Conservation (phyloP, 2,888 invertebrate species). For the Furcula furcula region DNA sequence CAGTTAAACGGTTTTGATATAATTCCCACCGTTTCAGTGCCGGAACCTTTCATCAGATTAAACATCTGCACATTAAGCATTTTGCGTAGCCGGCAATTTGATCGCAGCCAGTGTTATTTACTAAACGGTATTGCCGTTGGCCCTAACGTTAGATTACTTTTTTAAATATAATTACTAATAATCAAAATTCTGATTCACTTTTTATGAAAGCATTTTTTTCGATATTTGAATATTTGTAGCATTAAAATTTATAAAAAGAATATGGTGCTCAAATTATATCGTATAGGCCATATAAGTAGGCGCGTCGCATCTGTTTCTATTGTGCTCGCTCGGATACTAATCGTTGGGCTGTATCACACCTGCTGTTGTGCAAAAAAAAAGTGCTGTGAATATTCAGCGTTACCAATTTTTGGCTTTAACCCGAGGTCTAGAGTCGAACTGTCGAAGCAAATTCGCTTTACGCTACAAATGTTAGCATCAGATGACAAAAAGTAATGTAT, state of each 20-base stretch:
- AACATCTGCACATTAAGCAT: constrained; percentile 73
- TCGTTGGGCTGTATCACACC: constrained; percentile 47
- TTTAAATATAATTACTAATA: constrained; percentile 46
- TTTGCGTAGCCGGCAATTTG: constrained; percentile 68
- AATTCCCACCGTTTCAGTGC: constrained; percentile 55
- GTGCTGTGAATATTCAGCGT: constrained; percentile 34
- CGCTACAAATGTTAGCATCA: too few species aligned
- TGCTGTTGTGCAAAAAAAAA: constrained; percentile 52
- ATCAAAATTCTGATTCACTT: constrained; percentile 41
- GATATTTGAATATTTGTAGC: constrained; percentile 8
- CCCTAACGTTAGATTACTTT: constrained; percentile 49
- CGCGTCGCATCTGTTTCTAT: constrained; percentile 39
- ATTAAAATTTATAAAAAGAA: constrained; percentile 13
- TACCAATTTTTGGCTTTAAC: too few species aligned
- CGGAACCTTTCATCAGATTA: constrained; percentile 70
- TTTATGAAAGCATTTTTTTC: constrained; percentile 14
- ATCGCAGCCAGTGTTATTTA: constrained; percentile 61
- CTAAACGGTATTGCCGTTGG: constrained; percentile 53
- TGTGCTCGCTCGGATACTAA: constrained; percentile 42
- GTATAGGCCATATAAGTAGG: constrained; percentile 21
- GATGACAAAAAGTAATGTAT: too few species aligned
- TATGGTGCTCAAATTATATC: constrained; percentile 18
- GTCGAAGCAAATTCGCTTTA: too few species aligned
- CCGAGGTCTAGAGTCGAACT: too few species aligned
- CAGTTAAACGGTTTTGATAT: constrained; percentile 69